Percentiles rank a stretch among this genome's conserved stretches.
These are phyloP conservation scores for Coremacera marginata DNA, from an alignment of 2,888 invertebrate genomes.

Conservation along the genomic window DNA sequence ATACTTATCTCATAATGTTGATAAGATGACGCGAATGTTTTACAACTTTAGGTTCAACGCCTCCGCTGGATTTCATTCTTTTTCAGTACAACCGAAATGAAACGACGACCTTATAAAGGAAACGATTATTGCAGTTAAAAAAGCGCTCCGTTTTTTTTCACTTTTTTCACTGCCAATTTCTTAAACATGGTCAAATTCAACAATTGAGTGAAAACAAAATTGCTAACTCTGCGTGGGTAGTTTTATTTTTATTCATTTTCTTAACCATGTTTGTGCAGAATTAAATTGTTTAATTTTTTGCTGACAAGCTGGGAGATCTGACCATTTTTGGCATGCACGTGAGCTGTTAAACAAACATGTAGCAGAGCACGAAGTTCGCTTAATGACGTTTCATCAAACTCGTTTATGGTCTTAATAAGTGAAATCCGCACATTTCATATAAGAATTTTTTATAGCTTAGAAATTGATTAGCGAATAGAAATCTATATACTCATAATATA, in stretches of 20 bases:
- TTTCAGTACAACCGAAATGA: background rate
- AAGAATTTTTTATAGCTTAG: no score
- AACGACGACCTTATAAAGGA: background rate
- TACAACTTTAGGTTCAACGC: background rate
- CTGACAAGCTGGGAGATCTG: background rate
- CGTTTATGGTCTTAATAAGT: no score
- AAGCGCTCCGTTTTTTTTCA: background rate
- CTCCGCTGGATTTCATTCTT: conserved; percentile 6
- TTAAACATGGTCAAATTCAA: background rate
- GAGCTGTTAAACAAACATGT: no score
- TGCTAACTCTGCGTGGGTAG: background rate
- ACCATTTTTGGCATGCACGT: background rate
- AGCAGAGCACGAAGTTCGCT: no score
- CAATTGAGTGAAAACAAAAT: background rate
- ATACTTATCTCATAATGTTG: background rate
- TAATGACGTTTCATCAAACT: no score
- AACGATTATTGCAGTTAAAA: background rate
- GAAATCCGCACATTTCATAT: no score
- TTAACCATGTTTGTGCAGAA: background rate
- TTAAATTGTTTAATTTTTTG: background rate
- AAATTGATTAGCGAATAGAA: no score
- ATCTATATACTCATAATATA: no score
- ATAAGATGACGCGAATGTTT: background rate
- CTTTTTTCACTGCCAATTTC: background rate
- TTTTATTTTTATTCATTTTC: background rate